Percentiles rank a stretch among this genome's conserved stretches.
Evolutionary conservation across 1,140 invertebrate genomes (phyloP).

Genomic region (Magallana ariakensis): DNA sequence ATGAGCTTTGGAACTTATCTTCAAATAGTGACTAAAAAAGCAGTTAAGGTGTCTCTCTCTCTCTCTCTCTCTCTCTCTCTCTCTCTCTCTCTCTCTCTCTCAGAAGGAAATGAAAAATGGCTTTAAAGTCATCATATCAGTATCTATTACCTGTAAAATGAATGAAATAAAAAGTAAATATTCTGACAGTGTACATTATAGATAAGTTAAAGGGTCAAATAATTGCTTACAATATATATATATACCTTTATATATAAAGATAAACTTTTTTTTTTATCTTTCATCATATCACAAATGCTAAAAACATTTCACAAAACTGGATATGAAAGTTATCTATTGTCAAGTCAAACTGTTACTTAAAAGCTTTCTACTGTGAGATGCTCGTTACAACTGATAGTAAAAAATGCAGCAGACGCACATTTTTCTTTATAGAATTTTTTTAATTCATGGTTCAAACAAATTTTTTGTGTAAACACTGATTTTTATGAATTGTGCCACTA

Average conservation of each 20-base stretch:
- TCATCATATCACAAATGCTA: too few species aligned
- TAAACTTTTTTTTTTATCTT: too few species aligned
- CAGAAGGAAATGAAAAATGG: neutral
- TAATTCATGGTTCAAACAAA: neutral
- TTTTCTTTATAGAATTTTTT: neutral
- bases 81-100: neutral
- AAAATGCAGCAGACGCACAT: neutral
- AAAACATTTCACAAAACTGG: too few species aligned
- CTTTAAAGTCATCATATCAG: neutral
- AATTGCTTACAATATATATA: too few species aligned
- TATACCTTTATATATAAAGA: too few species aligned
- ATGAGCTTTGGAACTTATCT: neutral
- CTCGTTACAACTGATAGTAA: neutral
- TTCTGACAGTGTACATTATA: too few species aligned
- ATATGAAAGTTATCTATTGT: neutral
- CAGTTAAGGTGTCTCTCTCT: neutral
- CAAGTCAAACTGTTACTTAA: neutral
- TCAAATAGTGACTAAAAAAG: too few species aligned
- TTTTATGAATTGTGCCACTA: neutral
- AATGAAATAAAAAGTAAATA: too few species aligned
- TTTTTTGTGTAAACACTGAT: neutral
- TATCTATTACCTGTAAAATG: too few species aligned
- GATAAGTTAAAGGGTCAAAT: too few species aligned
- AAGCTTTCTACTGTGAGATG: neutral
- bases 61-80: constrained; percentile 1